Conservation (phyloP, 2,888 invertebrate species). For the Harpalus rufipes region DNA sequence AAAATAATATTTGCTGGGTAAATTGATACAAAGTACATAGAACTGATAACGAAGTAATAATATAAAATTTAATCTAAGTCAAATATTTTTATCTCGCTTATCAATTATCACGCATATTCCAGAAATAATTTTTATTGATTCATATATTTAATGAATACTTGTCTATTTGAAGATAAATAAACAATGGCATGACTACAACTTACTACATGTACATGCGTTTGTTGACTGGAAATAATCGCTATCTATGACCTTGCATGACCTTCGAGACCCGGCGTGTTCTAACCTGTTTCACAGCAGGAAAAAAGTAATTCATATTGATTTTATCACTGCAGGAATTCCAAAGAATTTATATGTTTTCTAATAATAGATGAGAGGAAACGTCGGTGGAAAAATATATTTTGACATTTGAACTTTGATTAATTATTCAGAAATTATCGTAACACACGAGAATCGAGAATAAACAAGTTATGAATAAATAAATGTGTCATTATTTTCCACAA, state of each 20-base stretch:
- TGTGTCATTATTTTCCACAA: not conserved
- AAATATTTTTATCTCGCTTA: constrained; percentile 45
- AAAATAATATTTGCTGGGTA: not conserved
- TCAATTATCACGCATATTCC: constrained; percentile 22
- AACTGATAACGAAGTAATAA: not conserved
- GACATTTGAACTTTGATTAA: constrained; percentile 35
- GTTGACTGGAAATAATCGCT: constrained; percentile 24
- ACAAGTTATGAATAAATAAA: not conserved
- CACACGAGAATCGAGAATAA: not conserved
- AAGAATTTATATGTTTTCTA: constrained; percentile 35
- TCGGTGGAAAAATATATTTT: not conserved
- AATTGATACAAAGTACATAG: not conserved
- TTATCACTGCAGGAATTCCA: constrained; percentile 31
- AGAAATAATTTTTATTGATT: constrained; percentile 52
- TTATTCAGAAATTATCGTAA: not conserved
- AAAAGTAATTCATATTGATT: constrained; percentile 39
- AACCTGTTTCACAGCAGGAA: constrained; percentile 31
- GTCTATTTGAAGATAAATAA: not conserved
- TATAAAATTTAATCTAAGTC: not conserved
- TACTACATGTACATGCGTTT: constrained; percentile 38
- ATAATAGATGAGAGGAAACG: constrained; percentile 16
- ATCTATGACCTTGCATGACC: constrained; percentile 52
- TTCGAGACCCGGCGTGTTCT: constrained; percentile 2
- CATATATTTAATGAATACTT: constrained; percentile 6
- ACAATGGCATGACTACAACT: constrained; percentile 20